These are phyloP conservation scores for Phanerotoma sp. DNA, from an alignment of 2,888 invertebrate genomes.

Conservation along the genomic window DNA sequence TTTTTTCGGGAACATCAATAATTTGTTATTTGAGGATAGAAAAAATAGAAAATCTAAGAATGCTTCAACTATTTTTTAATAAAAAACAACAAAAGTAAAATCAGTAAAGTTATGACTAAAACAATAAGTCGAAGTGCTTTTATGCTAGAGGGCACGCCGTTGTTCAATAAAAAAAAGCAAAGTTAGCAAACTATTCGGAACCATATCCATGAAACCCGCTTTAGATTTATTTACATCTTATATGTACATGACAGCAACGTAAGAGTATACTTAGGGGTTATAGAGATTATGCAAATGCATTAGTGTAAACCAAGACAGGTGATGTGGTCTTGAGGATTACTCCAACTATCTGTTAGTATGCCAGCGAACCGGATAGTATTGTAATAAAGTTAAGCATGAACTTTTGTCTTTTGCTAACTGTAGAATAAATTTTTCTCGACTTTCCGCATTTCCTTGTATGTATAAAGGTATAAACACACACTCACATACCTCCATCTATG, in stretches of 20 bases:
- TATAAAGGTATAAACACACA: too few relatives aligned
- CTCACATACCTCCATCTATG: too few relatives aligned
- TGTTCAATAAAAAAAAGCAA: too few relatives aligned
- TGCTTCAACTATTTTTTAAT: too few relatives aligned
- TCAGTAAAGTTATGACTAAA: too few relatives aligned
- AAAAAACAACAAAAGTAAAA: too few relatives aligned
- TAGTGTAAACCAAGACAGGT: slow-evolving; percentile 36
- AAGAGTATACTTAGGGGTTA: slow-evolving; percentile 27
- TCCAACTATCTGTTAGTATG: slow-evolving; percentile 26
- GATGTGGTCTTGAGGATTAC: slow-evolving; percentile 37
- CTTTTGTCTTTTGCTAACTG: neutral
- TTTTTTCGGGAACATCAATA: too few relatives aligned
- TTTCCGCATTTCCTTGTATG: neutral
- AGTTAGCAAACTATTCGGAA: slow-evolving; percentile 22
- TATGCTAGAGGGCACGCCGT: too few relatives aligned
- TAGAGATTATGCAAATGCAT: slow-evolving; percentile 38
- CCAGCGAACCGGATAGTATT: slow-evolving; percentile 1
- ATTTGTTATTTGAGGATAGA: too few relatives aligned
- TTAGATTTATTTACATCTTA: slow-evolving; percentile 13
- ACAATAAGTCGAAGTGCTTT: too few relatives aligned
- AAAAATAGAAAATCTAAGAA: too few relatives aligned
- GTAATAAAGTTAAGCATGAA: neutral
- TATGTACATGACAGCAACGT: slow-evolving; percentile 11
- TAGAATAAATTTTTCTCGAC: neutral
- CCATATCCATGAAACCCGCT: slow-evolving; percentile 13